Evolutionary conservation across 1,140 invertebrate species (phyloP), one percentile per base, ranked within the genome.

Genomic region (Mycetomoellerius zeteki): DNA sequence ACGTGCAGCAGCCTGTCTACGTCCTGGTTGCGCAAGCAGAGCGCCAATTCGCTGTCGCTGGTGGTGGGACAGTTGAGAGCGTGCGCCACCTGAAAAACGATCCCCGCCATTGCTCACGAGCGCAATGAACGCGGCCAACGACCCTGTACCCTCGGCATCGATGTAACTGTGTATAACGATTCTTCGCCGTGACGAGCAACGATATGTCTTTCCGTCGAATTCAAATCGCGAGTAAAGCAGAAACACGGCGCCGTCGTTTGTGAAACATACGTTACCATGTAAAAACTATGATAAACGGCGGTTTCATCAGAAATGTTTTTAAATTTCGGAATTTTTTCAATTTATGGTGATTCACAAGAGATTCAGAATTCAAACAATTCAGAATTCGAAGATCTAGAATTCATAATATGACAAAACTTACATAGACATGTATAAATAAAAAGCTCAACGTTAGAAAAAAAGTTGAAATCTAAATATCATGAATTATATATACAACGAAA

Each of bases 51-150:
- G 14, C 94, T 94, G 90, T 96, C 96, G 50, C 95, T 95, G 6
- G 93, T 93, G 71, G 96, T 95, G n/a, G 96, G 96, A 93, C 98
- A 99, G 91, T 98, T 97, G 1, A 99, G 94, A 69, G 96, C 96
- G 89, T 97, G 96, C 0, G 98, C 98, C 8, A 99, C 97, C 95
- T 95, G 85, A 72, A 88, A 93, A 90, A 90, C 87, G 76, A 86
- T 77, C 54, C 71, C 19, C 24, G 37, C 54, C 76, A 75, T 91
- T 88, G 69, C 52, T 86, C 86, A 67, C n/a, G 33, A 37, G 30
- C 43, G 62, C 72, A 77, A 90, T 75, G 76, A 84, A 87, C 89
- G 52, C 75, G 64, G 65, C 62, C 69, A n/a, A 64, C 54, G 27
- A n/a, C 47, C 73, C 56, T 24, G 43, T 5, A 3, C n/a, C 37